These are phyloP conservation scores for Clarias pachynema DNA, from an alignment of 2,797 vertebrate genomes.

Conservation along the genomic window DNA sequence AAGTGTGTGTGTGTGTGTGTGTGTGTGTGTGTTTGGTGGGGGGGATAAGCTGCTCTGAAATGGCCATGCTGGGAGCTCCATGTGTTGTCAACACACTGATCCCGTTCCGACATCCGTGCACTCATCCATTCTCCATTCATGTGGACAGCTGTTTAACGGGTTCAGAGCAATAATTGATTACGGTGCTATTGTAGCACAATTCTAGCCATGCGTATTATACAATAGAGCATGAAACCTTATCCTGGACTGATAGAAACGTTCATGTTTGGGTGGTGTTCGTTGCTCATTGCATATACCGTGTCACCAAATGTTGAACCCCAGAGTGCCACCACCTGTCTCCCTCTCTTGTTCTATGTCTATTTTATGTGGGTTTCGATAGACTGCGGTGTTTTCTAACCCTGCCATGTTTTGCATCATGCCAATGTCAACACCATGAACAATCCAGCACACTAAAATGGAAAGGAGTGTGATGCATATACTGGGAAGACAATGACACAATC, in stretches of 20 bases:
- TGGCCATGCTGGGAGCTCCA: constrained; percentile 13
- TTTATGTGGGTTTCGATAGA: constrained; percentile 44
- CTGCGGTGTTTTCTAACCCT: neutral
- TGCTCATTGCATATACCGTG: constrained; percentile 45
- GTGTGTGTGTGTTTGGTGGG: constrained; percentile 6
- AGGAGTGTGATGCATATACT: neutral
- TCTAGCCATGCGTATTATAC: neutral
- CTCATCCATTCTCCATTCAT: constrained; percentile 34
- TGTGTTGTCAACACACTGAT: constrained; percentile 13
- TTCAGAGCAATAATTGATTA: constrained; percentile 34
- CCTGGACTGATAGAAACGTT: neutral
- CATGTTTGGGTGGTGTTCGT: constrained; percentile 31
- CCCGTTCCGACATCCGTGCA: neutral
- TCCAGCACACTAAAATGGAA: neutral
- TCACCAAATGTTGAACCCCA: constrained; percentile 39
- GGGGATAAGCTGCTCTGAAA: constrained; percentile 21
- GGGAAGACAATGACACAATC: neutral
- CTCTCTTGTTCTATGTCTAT: neutral
- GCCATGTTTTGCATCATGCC: neutral
- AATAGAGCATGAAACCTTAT: neutral
- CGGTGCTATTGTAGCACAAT: neutral
- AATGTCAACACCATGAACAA: neutral
- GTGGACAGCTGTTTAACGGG: neutral
- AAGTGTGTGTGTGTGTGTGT: neutral
- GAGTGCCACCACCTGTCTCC: constrained; percentile 27